Percentiles rank a stretch among this genome's conserved stretches.
Conservation (phyloP, 1,140 invertebrate species). For the Drosophila rufa region DNA sequence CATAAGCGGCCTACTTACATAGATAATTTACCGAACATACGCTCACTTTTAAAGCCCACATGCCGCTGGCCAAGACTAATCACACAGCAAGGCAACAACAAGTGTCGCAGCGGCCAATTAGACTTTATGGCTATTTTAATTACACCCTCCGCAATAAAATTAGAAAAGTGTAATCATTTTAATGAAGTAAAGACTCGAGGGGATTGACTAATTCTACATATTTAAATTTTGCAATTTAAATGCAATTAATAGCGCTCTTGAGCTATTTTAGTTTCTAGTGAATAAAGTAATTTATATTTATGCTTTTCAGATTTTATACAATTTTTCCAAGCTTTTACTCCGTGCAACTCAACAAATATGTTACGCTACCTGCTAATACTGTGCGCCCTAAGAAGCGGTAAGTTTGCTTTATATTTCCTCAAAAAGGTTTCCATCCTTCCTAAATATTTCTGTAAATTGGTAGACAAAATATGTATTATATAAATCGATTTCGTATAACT, state of each 20-base stretch:
- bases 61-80: slow-evolving; percentile 24
- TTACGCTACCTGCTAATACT: slow-evolving; percentile 51
- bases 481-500: neutral
- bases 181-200: neutral
- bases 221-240: neutral
- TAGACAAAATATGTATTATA: neutral
- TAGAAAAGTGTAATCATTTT: slow-evolving; percentile 6
- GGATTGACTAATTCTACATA: no score
- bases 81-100: slow-evolving; percentile 16
- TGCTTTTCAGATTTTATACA: slow-evolving; percentile 25
- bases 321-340: slow-evolving; percentile 44
- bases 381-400: slow-evolving; percentile 44
- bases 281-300: neutral
- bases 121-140: slow-evolving; percentile 26
- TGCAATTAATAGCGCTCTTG: neutral
- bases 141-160: slow-evolving; percentile 12
- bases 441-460: neutral
- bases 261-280: no score
- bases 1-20: slow-evolving; percentile 44
- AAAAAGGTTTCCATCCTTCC: neutral
- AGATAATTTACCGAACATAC: slow-evolving; percentile 24
- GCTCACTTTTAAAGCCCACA: slow-evolving; percentile 37
- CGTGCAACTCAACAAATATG: slow-evolving; percentile 32
- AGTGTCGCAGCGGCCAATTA: slow-evolving; percentile 24
- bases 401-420: neutral